Base-by-base conservation (phyloP, 2,888 invertebrate genomes). In the Eristalis pertinax region DNA sequence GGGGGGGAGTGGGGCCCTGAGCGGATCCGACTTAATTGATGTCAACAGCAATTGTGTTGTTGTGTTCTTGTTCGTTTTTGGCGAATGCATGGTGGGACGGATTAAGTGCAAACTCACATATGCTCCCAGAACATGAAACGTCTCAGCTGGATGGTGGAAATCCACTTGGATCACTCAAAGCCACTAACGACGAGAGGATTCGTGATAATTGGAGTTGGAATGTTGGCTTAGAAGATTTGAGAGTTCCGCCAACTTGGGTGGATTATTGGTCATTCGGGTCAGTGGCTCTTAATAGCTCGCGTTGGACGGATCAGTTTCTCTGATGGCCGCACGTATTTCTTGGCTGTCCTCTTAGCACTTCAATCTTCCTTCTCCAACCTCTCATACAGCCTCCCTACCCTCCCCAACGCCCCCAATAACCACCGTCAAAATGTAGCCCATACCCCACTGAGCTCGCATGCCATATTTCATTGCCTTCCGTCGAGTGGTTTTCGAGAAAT, bases 341-440 rank as follows among this genome's bases (percentile, higher is more conserved):
- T 32, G 32, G 8, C 32, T 4, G 7, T 32, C 29, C 32, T 32
- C 7, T 5, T 5, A 5, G 29, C 29, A 4, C 5, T n/a, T n/a
- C n/a, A n/a, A n/a, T n/a, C n/a, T n/a, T n/a, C n/a, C n/a, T n/a
- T n/a, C n/a, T n/a, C n/a, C n/a, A n/a, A n/a, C n/a, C 26, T 2
- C 26, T 26, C 26, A 26, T 26, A n/a, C n/a, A n/a, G 26, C 26
- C 26, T 26, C 26, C 26, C 63, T 82, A 86, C 82, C 82, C 64
- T 35, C 86, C 63, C 65, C 74, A 77, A 72, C 78, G 82, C 78
- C 32, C 43, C 15, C 56, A n/a, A n/a, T n/a, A n/a, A 32, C 32
- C 7, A 5, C 32, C 32, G 1, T 7, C 32, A 32, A 5, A 32
- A 32, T 5, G 7, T 32, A 32, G 32, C 32, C 7, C 32, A 32